Evolutionary conservation across 1,140 invertebrate species (phyloP).

Genomic region (Zaprionus vittiger): DNA sequence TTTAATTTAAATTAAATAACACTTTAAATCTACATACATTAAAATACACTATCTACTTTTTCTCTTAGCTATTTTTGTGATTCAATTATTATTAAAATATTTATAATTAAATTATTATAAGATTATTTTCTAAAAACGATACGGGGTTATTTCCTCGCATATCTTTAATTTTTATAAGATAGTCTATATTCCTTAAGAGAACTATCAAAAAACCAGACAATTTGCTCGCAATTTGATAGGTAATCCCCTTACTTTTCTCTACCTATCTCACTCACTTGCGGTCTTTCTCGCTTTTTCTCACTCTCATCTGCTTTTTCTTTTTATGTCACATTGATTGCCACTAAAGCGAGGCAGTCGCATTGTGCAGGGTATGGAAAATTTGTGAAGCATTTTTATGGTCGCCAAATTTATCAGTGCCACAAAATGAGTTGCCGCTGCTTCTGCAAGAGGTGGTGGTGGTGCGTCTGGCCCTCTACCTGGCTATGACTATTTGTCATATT

Average conservation of each 20-base stretch:
- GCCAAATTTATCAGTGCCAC: conserved; percentile 82
- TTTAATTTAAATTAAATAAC: not conserved
- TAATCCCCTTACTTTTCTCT: not conserved
- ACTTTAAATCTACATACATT: not conserved
- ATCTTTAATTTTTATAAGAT: not conserved
- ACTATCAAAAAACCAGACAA: too few species aligned
- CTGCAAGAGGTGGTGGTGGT: not conserved
- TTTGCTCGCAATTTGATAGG: not conserved
- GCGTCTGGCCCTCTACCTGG: conserved; percentile 49
- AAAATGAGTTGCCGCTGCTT: conserved; percentile 62
- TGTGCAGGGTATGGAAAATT: conserved; percentile 39
- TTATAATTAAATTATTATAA: too few species aligned
- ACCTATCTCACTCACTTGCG: not conserved
- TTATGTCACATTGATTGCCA: conserved; percentile 4
- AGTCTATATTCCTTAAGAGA: too few species aligned
- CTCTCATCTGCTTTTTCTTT: not conserved
- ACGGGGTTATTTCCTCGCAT: not conserved
- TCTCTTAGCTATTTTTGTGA: not conserved
- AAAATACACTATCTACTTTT: not conserved
- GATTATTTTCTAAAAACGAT: too few species aligned
- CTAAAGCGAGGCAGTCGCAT: not conserved
- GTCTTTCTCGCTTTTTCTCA: not conserved
- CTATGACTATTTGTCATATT: conserved; percentile 82
- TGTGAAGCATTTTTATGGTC: conserved; percentile 68
- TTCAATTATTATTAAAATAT: too few species aligned